Percentiles rank a stretch among this genome's conserved stretches.
These are phyloP conservation scores for Agrochola macilenta DNA, from an alignment of 2,888 invertebrate species.

Conservation along the genomic window DNA sequence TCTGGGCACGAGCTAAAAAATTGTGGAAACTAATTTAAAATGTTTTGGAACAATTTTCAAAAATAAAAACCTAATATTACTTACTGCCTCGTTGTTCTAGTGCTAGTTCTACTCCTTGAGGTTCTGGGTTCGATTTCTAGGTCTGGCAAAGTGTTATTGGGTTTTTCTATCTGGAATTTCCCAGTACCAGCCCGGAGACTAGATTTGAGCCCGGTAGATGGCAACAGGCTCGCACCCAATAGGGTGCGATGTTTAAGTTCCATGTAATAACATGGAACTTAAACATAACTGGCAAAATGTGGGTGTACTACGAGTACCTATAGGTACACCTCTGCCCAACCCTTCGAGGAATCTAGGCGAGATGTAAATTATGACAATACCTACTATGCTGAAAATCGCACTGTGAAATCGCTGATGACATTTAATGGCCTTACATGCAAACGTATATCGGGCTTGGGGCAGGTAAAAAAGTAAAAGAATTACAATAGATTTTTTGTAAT, in stretches of 20 bases:
- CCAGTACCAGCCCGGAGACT: background rate
- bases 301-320: background rate
- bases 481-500: too few relatives aligned
- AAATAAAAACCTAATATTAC: background rate
- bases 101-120: background rate
- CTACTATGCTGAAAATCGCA: background rate
- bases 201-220: background rate
- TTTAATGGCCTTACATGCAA: too few relatives aligned
- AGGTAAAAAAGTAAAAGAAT: too few relatives aligned
- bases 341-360: background rate
- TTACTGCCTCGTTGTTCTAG: background rate
- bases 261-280: background rate
- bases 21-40: conserved; percentile 4
- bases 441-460: too few relatives aligned
- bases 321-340: background rate
- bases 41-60: background rate
- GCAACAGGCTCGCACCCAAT: background rate
- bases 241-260: too few relatives aligned
- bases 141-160: background rate
- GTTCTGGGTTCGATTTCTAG: background rate
- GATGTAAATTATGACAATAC: background rate
- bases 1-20: conserved; percentile 20
- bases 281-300: background rate
- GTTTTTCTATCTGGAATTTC: background rate
- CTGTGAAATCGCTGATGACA: background rate